A percentile compares a stretch with the other conserved stretches of the same genome.
These are phyloP conservation scores for Deilephila porcellus DNA, from an alignment of 2,888 invertebrate species.

Conservation along the genomic window DNA sequence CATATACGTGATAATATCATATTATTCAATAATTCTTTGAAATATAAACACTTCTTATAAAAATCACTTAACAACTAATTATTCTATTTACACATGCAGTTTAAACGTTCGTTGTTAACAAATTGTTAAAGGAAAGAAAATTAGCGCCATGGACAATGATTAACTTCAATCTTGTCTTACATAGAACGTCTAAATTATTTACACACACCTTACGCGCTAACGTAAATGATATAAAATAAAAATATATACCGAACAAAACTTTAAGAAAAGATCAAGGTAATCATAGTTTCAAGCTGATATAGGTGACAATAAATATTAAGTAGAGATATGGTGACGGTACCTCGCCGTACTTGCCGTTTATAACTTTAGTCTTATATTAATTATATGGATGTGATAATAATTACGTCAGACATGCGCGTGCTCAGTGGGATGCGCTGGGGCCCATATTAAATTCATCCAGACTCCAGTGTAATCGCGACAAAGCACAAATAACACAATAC, in stretches of 20 bases:
- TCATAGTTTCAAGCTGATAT: slow-evolving; percentile 62
- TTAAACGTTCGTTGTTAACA: slow-evolving; percentile 5
- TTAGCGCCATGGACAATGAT: slow-evolving; percentile 64
- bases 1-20: not conserved
- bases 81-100: slow-evolving; percentile 10
- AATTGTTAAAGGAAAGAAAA: slow-evolving; percentile 18
- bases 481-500: too few species aligned
- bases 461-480: not conserved
- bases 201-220: slow-evolving; percentile 39
- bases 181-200: slow-evolving; percentile 44
- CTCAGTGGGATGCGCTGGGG: not conserved
- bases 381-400: too few species aligned
- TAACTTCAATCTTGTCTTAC: slow-evolving; percentile 81
- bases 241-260: slow-evolving; percentile 40
- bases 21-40: slow-evolving; percentile 3
- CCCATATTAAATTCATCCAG: not conserved
- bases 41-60: slow-evolving; percentile 23
- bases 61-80: not conserved
- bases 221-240: slow-evolving; percentile 1
- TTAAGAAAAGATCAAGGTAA: slow-evolving; percentile 81
- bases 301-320: slow-evolving; percentile 15
- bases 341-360: not conserved
- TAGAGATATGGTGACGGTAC: not conserved
- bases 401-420: not conserved
- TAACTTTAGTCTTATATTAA: too few species aligned